These are phyloP conservation scores for Orchestia grillus DNA, from an alignment of 1,140 invertebrate genomes.

Conservation along the genomic window DNA sequence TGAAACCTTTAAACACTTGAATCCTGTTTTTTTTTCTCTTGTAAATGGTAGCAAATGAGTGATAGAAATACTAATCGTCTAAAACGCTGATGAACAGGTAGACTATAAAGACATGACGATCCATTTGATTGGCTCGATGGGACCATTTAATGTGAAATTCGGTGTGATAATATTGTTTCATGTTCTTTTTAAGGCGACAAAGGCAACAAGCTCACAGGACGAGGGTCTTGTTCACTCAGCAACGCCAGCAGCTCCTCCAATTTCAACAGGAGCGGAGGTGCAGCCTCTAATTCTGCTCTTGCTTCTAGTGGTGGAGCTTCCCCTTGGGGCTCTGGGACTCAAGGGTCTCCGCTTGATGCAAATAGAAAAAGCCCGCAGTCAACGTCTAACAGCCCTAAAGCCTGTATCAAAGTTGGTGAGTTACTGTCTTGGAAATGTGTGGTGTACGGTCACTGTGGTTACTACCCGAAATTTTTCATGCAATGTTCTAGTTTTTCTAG, in stretches of 20 bases:
- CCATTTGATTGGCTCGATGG: not conserved
- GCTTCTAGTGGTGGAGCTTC: constrained; percentile 68
- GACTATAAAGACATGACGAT: not conserved
- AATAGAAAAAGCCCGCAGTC: constrained; percentile 40
- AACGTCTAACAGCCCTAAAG: constrained; percentile 7
- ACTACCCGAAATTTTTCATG: too few species aligned
- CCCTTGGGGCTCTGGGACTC: not conserved
- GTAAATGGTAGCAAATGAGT: too few species aligned
- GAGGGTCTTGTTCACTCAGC: constrained; percentile 30
- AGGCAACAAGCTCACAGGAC: constrained; percentile 60
- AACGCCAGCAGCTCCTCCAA: constrained; percentile 47
- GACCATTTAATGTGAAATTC: not conserved
- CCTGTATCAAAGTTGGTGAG: not conserved
- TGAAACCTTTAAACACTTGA: too few species aligned
- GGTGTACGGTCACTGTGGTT: too few species aligned
- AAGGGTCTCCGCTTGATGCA: not conserved
- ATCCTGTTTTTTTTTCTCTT: too few species aligned
- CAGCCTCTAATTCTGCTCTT: constrained; percentile 42
- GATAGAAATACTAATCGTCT: too few species aligned
- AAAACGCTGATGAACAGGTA: not conserved
- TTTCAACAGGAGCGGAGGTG: not conserved
- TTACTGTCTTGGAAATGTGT: not conserved
- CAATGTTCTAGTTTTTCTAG: too few species aligned
- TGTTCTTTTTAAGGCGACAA: constrained; percentile 59
- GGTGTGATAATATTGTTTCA: not conserved